These are phyloP conservation scores for Fulmarus glacialis DNA, from an alignment of 2,113 vertebrate species.

Conservation along the genomic window DNA sequence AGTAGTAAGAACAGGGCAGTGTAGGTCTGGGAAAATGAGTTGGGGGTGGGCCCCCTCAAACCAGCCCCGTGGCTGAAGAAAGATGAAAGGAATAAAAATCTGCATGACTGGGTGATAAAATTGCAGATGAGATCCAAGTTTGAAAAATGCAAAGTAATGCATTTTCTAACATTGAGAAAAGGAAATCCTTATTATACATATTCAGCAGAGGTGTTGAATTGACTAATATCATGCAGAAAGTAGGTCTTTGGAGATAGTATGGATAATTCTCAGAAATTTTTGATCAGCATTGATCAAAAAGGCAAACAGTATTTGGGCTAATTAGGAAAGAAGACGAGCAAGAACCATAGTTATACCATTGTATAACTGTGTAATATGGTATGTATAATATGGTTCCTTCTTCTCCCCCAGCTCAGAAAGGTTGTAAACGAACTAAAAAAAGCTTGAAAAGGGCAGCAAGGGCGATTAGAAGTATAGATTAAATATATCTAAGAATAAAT, in stretches of 20 bases:
- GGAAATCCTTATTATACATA: neutral
- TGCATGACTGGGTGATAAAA: neutral
- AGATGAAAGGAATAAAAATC: conserved; percentile 38
- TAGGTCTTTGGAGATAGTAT: neutral
- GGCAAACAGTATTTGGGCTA: neutral
- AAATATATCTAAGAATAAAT: neutral
- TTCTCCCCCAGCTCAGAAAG: neutral
- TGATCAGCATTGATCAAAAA: neutral
- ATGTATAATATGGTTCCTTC: neutral
- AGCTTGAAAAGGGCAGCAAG: neutral
- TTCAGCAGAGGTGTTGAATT: conserved; percentile 25
- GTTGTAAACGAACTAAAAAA: neutral
- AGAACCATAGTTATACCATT: neutral
- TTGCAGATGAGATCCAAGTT: conserved; percentile 29
- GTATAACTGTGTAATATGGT: neutral
- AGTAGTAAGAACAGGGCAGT: neutral
- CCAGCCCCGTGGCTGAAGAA: conserved; percentile 8
- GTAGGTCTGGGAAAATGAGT: neutral
- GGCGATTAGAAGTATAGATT: neutral
- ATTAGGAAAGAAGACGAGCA: neutral
- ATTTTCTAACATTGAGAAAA: neutral
- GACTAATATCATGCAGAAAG: conserved; percentile 6
- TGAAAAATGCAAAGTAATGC: conserved; percentile 32
- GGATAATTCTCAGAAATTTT: neutral
- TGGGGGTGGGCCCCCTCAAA: neutral